phyloP scores from a whole-genome alignment of 2,888 invertebrate species.

The Cybosia mesomella region DNA sequence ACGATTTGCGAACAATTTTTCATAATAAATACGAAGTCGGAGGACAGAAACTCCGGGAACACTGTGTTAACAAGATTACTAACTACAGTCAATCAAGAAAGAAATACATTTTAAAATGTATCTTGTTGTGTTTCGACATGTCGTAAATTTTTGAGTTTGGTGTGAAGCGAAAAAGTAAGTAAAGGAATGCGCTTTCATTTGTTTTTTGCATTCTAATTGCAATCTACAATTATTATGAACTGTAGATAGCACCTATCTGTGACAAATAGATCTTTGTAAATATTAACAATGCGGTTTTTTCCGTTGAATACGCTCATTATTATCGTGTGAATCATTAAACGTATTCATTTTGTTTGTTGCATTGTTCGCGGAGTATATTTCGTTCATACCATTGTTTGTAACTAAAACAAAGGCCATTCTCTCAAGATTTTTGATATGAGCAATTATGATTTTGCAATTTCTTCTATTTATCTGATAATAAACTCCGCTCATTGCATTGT shows the following conservation, averaged over 20 bases:
- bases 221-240: not conserved
- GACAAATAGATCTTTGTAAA: constrained; percentile 28
- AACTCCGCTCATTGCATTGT: constrained; percentile 46
- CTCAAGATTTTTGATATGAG: constrained; percentile 65
- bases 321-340: constrained; percentile 61
- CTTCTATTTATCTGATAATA: constrained; percentile 63
- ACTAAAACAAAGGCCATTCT: constrained; percentile 67
- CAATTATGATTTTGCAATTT: constrained; percentile 65
- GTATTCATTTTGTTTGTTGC: constrained; percentile 57
- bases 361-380: constrained; percentile 57
- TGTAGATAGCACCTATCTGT: not conserved
- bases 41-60: too few species aligned
- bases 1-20: too few species aligned
- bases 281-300: constrained; percentile 36
- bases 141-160: not conserved
- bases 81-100: not conserved
- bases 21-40: too few species aligned
- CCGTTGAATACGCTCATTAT: constrained; percentile 49
- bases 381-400: constrained; percentile 63
- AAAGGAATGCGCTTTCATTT: not conserved
- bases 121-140: not conserved
- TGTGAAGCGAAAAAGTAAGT: not conserved
- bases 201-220: too few species aligned
- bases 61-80: too few species aligned
- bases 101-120: not conserved